These are phyloP conservation scores for Acanthoscelides obtectus DNA, from an alignment of 2,888 invertebrate genomes.

Conservation along the genomic window DNA sequence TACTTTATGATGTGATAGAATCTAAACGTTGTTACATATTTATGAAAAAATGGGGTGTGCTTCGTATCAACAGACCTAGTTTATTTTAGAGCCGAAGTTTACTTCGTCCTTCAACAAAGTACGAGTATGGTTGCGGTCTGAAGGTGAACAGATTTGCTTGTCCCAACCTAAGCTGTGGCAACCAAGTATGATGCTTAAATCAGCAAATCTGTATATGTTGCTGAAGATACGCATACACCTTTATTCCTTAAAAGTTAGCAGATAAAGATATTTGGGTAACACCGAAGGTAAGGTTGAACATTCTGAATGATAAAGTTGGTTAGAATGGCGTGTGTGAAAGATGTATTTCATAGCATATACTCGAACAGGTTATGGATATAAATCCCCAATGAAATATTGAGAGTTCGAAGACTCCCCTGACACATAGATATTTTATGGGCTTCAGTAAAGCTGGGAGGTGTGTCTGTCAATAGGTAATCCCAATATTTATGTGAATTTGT, in stretches of 20 bases:
- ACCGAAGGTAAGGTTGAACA: no score
- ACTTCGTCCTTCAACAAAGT: no score
- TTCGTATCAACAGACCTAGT: not conserved
- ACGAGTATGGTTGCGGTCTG: no score
- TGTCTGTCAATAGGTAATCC: slow-evolving; percentile 44
- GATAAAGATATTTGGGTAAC: no score
- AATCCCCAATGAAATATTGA: not conserved
- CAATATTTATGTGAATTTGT: slow-evolving; percentile 42
- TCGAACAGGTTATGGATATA: not conserved
- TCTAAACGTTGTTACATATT: slow-evolving; percentile 12
- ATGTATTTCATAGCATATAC: not conserved
- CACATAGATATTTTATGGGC: not conserved
- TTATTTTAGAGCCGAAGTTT: not conserved
- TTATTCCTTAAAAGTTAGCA: no score
- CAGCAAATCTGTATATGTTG: no score
- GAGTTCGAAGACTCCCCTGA: not conserved
- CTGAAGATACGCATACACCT: no score
- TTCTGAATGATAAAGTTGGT: no score
- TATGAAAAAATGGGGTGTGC: slow-evolving; percentile 29
- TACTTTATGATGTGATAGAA: slow-evolving; percentile 34
- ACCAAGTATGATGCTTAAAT: no score
- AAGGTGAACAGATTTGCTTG: no score
- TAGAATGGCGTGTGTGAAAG: not conserved
- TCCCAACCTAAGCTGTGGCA: no score
- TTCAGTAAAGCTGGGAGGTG: slow-evolving; percentile 28